Base-by-base conservation (phyloP, 2,113 vertebrate genomes). In the Elephas maximus region DNA sequence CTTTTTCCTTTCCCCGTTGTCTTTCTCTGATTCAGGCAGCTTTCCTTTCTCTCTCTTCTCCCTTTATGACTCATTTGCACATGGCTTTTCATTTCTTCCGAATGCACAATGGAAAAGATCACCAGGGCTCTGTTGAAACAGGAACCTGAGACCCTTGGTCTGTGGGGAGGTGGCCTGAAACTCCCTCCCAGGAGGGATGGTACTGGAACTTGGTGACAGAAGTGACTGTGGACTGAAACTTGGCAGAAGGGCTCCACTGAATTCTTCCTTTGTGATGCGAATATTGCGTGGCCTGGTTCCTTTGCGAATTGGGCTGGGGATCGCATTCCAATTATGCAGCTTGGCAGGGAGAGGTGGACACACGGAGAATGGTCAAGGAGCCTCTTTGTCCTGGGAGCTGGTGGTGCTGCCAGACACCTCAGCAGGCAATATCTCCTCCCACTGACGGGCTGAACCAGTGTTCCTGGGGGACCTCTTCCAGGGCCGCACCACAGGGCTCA, bases 241-340 rank as follows among this genome's bases (percentile, higher is more conserved):
- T 69, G 57, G 91, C 88, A 7, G 0, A 26, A 33, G 45, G 79
- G 48, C 63, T 76, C 83, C 33, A 0, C 74, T 93, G 93, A 95
- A 48, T 93, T 60, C 91, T 17, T 71, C 71, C 87, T 96, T 95
- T 93, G 95, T 91, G 67, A 11, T 41, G 45, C 11, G 71, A 62
- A 78, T 10, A 30, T 18, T 23, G 93, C 76, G 1, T 44, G 10
- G 93, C 60, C 89, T 0, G 17, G 67, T 41, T n/a, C 88, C 84
- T 78, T 41, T 83, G 69, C 8, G 0, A 74, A 14, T 5, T 71
- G 85, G 65, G 21, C 37, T 0, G 0, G 57, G 89, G 85, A 57
- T 88, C 69, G 45, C 91, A 87, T 93, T 82, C 80, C 92, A 79
- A 0, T n/a, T 60, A 18, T 18, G 77, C 90, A 26, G 81, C 67